These are phyloP conservation scores for Diachasmimorpha longicaudata DNA, from an alignment of 1,140 invertebrate species.

Conservation along the genomic window DNA sequence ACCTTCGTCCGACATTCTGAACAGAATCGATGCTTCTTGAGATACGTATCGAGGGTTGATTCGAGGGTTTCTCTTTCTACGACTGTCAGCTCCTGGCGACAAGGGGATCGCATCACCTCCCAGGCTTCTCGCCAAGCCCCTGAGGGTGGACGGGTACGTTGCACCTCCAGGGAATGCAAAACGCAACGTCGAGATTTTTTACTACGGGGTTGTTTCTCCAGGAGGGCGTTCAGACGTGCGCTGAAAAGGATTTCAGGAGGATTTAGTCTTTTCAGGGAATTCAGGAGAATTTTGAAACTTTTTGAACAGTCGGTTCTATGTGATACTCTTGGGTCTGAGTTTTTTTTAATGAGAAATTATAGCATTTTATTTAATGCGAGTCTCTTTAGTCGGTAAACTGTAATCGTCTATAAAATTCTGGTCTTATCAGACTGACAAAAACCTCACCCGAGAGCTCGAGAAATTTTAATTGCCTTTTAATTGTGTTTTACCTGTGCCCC, in stretches of 20 bases:
- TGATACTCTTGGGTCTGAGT: too few relatives aligned
- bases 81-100: slow-evolving; percentile 83
- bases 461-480: too few relatives aligned
- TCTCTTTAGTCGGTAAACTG: too few relatives aligned
- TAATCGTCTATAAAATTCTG: too few relatives aligned
- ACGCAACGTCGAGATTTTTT: slow-evolving; percentile 87
- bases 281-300: too few relatives aligned
- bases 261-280: background rate
- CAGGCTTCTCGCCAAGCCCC: slow-evolving; percentile 83
- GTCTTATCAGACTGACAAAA: too few relatives aligned
- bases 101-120: slow-evolving; percentile 85
- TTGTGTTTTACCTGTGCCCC: slow-evolving; percentile 76
- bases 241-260: slow-evolving; percentile 56
- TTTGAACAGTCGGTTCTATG: too few relatives aligned
- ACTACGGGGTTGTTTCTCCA: slow-evolving; percentile 81
- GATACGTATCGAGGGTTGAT: slow-evolving; percentile 85
- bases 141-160: slow-evolving; percentile 73
- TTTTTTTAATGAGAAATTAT: too few relatives aligned
- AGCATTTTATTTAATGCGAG: too few relatives aligned
- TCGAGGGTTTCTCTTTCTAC: slow-evolving; percentile 83
- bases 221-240: slow-evolving; percentile 75
- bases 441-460: too few relatives aligned
- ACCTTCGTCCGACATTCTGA: slow-evolving; percentile 92
- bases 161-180: slow-evolving; percentile 86
- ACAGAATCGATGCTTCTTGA: slow-evolving; percentile 91